Base-by-base conservation (phyloP, 2,888 invertebrate genomes). In the Lithosia quadra region DNA sequence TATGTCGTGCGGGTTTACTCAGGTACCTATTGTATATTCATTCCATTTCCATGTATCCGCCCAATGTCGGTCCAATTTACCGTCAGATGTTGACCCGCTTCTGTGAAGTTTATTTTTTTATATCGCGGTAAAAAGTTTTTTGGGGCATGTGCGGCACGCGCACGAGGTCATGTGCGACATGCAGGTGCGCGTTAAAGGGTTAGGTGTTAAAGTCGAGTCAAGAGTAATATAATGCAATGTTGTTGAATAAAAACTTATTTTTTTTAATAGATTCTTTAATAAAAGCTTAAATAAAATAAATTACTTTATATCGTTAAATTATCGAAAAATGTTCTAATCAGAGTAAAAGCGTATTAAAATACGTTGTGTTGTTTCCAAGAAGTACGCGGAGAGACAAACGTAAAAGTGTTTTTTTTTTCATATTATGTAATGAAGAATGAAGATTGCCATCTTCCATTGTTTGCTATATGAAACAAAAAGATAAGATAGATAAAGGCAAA, bases 11-110 rank as follows among this genome's bases (percentile, higher is more conserved):
- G 36, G 49, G 61, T 49, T 22, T 62, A 67, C 57, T 57, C 43
- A 57, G 43, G 68, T 73, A 68, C 65, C 72, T 73, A 75, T 75
- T 7, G 21, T 63, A 60, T 39, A 58, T 75, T 75, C 65, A 58
- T 75, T 75, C 65, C 71, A 76, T 77, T 78, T 77, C 73, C 77
- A 78, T 80, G 75, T 77, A 77, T 65, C 43, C 76, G 73, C 74
- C 73, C 18, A 22, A 58, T 22, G 49, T n/a, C 18, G 34, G 34
- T 57, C 53, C 69, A 69, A 69, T 73, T 67, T 62, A 67, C 72
- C 68, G 69, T 67, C 67, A 68, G 39, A 68, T 68, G 68, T 56
- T 64, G 68, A 57, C 68, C 57, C 65, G 43, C 3, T 63, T 63
- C 53, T 10, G 34, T 49, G 18, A 53, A 49, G 59, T 68, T 67